Conservation (phyloP, 2,797 vertebrate species). For the Staurois parvus region DNA sequence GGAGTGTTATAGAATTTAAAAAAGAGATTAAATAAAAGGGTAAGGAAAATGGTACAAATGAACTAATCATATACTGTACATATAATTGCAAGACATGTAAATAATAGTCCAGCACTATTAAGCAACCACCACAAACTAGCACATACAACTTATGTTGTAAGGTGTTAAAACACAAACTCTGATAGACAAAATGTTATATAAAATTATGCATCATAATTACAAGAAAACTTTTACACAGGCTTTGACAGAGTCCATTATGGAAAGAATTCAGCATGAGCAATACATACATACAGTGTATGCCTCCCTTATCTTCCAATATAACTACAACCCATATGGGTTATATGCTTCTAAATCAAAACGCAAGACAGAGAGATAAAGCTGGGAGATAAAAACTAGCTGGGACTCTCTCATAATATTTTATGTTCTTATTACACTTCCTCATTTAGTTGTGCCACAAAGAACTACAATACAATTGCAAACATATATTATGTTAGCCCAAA, state of each 20-base stretch:
- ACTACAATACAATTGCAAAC: slow-evolving; percentile 60
- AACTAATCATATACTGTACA: too few relatives aligned
- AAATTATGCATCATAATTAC: slow-evolving; percentile 9
- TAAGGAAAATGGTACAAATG: too few relatives aligned
- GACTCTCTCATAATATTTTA: slow-evolving; percentile 62
- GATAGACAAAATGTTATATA: background rate
- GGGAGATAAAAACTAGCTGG: slow-evolving; percentile 59
- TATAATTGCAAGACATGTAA: too few relatives aligned
- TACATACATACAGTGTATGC: slow-evolving; percentile 42
- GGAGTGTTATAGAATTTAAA: too few relatives aligned
- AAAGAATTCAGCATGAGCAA: slow-evolving; percentile 27
- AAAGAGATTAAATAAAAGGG: too few relatives aligned
- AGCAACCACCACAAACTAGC: too few relatives aligned
- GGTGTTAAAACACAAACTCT: too few relatives aligned
- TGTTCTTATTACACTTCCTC: slow-evolving; percentile 61
- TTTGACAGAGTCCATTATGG: background rate
- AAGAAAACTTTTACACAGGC: slow-evolving; percentile 6
- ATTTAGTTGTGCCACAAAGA: slow-evolving; percentile 59
- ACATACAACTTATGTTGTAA: too few relatives aligned
- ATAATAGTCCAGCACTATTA: too few relatives aligned
- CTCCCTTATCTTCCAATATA: slow-evolving; percentile 52
- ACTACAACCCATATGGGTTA: slow-evolving; percentile 54
- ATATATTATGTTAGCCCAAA: slow-evolving; percentile 53
- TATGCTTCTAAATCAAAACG: slow-evolving; percentile 60
- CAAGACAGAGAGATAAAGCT: slow-evolving; percentile 60